Conservation (phyloP, 2,888 invertebrate species). For the Antheraea assamensis region DNA sequence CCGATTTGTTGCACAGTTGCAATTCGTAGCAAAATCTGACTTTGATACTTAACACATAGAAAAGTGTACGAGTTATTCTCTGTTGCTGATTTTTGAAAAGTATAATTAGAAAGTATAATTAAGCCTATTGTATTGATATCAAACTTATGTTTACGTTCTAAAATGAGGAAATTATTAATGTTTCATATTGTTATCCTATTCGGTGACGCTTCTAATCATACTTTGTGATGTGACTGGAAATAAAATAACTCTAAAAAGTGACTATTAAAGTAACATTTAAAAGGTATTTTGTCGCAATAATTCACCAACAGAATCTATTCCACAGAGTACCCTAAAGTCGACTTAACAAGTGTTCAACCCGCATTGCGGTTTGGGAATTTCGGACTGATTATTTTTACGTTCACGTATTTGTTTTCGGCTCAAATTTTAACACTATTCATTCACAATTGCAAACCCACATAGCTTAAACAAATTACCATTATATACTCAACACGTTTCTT, state of each 20-base stretch:
- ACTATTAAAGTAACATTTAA: neutral
- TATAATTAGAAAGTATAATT: too few relatives aligned
- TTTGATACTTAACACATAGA: too few relatives aligned
- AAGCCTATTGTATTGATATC: too few relatives aligned
- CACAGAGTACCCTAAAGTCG: neutral
- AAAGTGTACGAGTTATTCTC: too few relatives aligned
- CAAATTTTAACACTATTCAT: neutral
- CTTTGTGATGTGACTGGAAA: neutral
- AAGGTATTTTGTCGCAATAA: neutral
- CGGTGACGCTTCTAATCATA: too few relatives aligned
- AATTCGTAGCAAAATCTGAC: too few relatives aligned
- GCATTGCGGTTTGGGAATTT: conserved; percentile 4
- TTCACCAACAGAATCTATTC: neutral
- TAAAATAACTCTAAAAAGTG: neutral
- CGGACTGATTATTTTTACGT: neutral
- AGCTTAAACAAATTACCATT: neutral
- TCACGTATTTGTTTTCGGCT: neutral
- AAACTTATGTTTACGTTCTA: too few relatives aligned
- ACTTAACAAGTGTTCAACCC: neutral
- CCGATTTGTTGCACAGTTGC: too few relatives aligned
- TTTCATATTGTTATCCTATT: too few relatives aligned
- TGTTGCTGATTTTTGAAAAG: too few relatives aligned
- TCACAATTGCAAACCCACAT: neutral
- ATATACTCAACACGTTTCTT: neutral
- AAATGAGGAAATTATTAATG: too few relatives aligned